Conservation (phyloP, 2,797 vertebrate genomes). For the Chanos chanos region DNA sequence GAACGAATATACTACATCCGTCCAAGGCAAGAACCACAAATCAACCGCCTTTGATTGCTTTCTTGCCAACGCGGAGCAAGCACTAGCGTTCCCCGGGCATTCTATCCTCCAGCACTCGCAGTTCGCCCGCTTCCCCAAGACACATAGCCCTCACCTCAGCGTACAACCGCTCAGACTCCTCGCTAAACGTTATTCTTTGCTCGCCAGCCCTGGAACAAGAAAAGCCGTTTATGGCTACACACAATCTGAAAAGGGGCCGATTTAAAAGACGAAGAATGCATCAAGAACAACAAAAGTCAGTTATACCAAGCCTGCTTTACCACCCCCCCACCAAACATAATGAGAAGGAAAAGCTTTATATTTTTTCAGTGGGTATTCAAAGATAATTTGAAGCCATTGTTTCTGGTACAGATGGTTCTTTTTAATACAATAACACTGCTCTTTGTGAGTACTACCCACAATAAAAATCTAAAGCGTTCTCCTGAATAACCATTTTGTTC, state of each 20-base stretch:
- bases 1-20: constrained; percentile 53
- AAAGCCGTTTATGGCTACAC: constrained; percentile 97
- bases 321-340: constrained; percentile 90
- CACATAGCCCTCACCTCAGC: constrained; percentile 60
- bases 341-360: constrained; percentile 98
- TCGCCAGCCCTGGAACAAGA: constrained; percentile 89
- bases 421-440: constrained; percentile 99
- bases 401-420: constrained; percentile 99
- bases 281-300: constrained; percentile 99
- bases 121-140: constrained; percentile 66
- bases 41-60: constrained; percentile 21
- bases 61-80: constrained; percentile 1
- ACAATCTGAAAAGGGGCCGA: constrained; percentile 92
- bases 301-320: constrained; percentile 90
- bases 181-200: constrained; percentile 32
- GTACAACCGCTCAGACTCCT: constrained; percentile 63
- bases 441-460: constrained; percentile 98
- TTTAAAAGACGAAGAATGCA: constrained; percentile 96
- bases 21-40: constrained; percentile 50
- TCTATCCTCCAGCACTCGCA: constrained; percentile 37
- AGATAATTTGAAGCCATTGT: constrained; percentile 99
- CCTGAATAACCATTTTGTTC: constrained; percentile 99
- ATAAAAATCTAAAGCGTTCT: constrained; percentile 99
- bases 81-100: constrained; percentile 44
- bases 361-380: constrained; percentile 99